Conservation (phyloP, 2,888 invertebrate genomes). For the Ceriagrion tenellum region DNA sequence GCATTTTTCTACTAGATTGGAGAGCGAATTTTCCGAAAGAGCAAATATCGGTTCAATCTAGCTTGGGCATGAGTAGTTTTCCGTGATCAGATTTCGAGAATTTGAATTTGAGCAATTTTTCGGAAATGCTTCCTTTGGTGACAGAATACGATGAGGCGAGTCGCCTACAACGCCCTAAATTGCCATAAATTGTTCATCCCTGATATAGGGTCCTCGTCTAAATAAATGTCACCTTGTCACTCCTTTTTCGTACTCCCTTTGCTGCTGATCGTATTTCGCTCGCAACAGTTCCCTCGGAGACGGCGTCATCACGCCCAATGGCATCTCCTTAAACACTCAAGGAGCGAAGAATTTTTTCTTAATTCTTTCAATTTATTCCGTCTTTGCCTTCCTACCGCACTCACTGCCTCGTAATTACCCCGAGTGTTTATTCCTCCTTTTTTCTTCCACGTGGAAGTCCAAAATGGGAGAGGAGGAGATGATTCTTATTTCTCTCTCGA, state of each 20-base stretch:
- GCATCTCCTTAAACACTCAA: background rate
- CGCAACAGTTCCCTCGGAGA: background rate
- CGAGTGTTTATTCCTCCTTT: background rate
- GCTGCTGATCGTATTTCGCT: background rate
- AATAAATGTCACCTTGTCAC: background rate
- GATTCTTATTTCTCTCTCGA: background rate
- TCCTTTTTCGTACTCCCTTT: background rate
- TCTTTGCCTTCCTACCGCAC: background rate
- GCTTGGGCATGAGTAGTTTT: too few species aligned
- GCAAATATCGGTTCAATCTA: too few species aligned
- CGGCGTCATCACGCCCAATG: background rate
- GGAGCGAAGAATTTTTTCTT: background rate
- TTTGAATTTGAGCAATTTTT: too few species aligned
- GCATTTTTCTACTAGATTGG: too few species aligned
- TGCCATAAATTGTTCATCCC: too few species aligned
- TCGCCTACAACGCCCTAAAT: too few species aligned
- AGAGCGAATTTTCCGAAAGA: too few species aligned
- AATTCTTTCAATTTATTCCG: background rate
- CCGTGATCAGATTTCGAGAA: too few species aligned
- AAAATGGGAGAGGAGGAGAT: background rate
- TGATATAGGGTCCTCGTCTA: too few species aligned
- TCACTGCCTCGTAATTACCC: background rate
- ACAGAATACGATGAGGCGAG: too few species aligned
- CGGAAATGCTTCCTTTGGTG: too few species aligned
- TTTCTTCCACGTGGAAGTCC: background rate